Evolutionary conservation across 1,140 invertebrate species (phyloP).

Genomic region (Coenobita brevimanus): DNA sequence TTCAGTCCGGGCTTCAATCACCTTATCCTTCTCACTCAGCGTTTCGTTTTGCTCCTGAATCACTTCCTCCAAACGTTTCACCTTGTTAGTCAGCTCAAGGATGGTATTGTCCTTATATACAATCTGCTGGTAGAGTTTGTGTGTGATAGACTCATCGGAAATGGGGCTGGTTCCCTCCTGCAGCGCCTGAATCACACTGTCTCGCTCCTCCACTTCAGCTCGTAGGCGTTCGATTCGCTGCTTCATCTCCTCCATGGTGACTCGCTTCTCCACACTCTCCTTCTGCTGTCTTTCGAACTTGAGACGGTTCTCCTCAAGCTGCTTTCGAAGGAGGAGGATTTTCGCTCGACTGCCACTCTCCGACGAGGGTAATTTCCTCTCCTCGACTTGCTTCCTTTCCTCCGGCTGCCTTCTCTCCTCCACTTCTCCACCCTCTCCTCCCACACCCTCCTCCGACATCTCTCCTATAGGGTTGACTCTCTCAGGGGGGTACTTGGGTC

Average conservation of each 20-base stretch:
- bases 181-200: conserved; percentile 53
- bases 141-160: conserved; percentile 70
- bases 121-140: conserved; percentile 76
- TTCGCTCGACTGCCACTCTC: conserved; percentile 60
- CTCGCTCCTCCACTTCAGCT: conserved; percentile 63
- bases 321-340: conserved; percentile 70
- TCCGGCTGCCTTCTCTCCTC: not conserved
- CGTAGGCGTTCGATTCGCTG: conserved; percentile 67
- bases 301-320: conserved; percentile 72
- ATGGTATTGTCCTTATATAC: conserved; percentile 76
- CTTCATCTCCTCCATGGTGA: conserved; percentile 72
- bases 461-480: conserved; percentile 22
- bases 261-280: conserved; percentile 70
- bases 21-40: conserved; percentile 88
- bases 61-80: conserved; percentile 74
- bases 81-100: conserved; percentile 75
- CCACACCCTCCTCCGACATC: not conserved
- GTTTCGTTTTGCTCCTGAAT: conserved; percentile 74
- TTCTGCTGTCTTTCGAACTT: conserved; percentile 67
- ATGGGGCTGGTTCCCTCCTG: conserved; percentile 56
- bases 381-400: conserved; percentile 11
- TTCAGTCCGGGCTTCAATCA: conserved; percentile 87
- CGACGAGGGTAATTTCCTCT: conserved; percentile 55
- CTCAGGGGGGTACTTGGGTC: conserved; percentile 72
- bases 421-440: not conserved